phyloP scores from a whole-genome alignment of 2,113 vertebrate species.

The Galemys pyrenaicus region DNA sequence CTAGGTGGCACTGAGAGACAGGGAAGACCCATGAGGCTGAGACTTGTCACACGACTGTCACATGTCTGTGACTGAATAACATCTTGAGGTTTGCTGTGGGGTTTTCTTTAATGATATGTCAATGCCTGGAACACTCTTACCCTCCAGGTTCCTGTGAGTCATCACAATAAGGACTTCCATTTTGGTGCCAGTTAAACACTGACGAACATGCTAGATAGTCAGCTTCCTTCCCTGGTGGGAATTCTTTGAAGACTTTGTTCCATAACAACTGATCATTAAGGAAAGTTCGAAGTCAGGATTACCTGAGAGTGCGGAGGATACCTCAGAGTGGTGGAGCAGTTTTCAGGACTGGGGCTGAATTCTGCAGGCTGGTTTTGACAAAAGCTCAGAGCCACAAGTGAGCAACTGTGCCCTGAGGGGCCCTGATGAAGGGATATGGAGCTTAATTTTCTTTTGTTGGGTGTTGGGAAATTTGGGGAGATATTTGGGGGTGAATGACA shows the following conservation, averaged over 20 bases:
- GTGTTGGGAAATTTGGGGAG: constrained; percentile 11
- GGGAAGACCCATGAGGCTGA: neutral
- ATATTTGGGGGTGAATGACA: neutral
- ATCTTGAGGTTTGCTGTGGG: neutral
- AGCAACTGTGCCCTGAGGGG: constrained; percentile 59
- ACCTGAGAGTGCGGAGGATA: neutral
- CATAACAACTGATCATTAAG: neutral
- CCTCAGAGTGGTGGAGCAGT: neutral
- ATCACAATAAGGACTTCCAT: neutral
- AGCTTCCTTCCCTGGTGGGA: neutral
- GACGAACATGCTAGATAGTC: neutral
- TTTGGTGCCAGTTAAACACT: neutral
- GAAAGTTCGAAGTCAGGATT: neutral
- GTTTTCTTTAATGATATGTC: constrained; percentile 50
- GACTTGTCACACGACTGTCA: neutral
- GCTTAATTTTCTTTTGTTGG: constrained; percentile 77
- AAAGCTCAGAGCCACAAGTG: constrained; percentile 68
- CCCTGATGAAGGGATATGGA: constrained; percentile 70
- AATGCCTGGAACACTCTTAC: neutral
- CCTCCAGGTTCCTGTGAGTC: neutral
- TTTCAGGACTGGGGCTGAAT: neutral
- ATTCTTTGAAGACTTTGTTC: neutral
- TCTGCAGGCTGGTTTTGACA: constrained; percentile 34
- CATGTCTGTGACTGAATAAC: neutral
- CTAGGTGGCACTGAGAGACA: neutral